phyloP scores from a whole-genome alignment of 2,113 vertebrate genomes.

The Plecotus auritus region DNA sequence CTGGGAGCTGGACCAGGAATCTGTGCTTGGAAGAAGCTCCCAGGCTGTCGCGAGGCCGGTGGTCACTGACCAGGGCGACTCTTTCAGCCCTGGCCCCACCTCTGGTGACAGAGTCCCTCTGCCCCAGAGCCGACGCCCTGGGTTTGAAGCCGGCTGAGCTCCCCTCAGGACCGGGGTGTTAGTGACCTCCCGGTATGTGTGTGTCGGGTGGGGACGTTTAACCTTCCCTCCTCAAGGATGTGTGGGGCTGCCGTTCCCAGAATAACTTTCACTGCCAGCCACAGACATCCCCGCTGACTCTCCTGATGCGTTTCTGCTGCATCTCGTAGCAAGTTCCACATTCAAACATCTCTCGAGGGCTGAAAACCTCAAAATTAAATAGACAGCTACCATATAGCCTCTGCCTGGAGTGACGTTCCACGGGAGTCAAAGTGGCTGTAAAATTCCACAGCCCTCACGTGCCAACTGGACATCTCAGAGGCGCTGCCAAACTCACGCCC shows the following conservation, averaged over 20 bases:
- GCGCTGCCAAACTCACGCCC: not conserved
- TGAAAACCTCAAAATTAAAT: slow-evolving; percentile 55
- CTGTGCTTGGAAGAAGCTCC: not conserved
- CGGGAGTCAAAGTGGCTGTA: not conserved
- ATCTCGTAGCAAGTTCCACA: not conserved
- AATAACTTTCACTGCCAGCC: not conserved
- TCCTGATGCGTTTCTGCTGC: not conserved
- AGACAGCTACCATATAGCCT: not conserved
- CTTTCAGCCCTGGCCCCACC: not conserved
- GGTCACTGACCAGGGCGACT: not conserved
- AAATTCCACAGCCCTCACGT: slow-evolving; percentile 61
- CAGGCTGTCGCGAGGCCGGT: not conserved
- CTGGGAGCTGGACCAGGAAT: not conserved
- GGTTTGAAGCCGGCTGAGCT: not conserved
- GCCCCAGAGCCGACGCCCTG: not conserved
- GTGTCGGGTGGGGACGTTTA: not conserved
- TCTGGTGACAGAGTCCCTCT: not conserved
- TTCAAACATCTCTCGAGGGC: slow-evolving; percentile 27
- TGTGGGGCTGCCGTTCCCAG: not conserved
- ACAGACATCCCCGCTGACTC: not conserved
- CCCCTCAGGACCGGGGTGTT: not conserved
- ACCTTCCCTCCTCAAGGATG: not conserved
- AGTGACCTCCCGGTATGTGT: not conserved
- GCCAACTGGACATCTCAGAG: slow-evolving; percentile 7
- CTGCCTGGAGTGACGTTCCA: not conserved